Base-by-base conservation (phyloP, 2,113 vertebrate genomes). In the Osmerus mordax region DNA sequence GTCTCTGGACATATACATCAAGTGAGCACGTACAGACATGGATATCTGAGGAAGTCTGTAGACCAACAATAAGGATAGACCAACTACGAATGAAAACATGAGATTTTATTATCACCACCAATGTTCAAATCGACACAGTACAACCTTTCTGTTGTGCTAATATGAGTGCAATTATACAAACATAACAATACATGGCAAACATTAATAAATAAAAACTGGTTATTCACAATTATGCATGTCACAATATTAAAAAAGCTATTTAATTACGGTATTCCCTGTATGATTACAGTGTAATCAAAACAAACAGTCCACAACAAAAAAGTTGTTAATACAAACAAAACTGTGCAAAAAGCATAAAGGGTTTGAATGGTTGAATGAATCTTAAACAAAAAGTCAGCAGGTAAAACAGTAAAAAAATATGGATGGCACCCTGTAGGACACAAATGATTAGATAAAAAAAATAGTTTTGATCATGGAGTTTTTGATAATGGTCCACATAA, bases 141-240 rank as follows among this genome's bases (percentile, higher is more conserved):
- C 76, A 88, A 82, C 86, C 83, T 88, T 90, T 87, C 89, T 89
- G 81, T 91, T 91, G 85, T 75, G 81, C 80, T 85, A 64, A 66
- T 82, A 58, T 76, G 66, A 88, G 84, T 89, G 86, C 84, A 88
- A 91, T 71, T 59, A 76, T 81, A 86, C 62, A 70, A 83, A 75
- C 68, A 67, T 86, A 87, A 75, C 67, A 67, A 86, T 87, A 87
- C 83, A 87, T 84, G 77, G 84, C 84, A 87, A 77, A 83, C 66
- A 76, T 84, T 74, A 88, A 91, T 90, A 91, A 90, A 91, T 91
- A 68, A 86, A 81, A 85, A 71, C 0, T 13, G 32, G 77, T 84
- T 89, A 90, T 91, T 85, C 91, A 92, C 89, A 92, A 76, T 70
- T 82, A 55, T 62, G 79, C 83, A 87, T 71, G 32, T 69, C 67